These are phyloP conservation scores for Melanotaenia parkinsoni DNA, from an alignment of 2,797 vertebrate genomes.

Conservation along the genomic window DNA sequence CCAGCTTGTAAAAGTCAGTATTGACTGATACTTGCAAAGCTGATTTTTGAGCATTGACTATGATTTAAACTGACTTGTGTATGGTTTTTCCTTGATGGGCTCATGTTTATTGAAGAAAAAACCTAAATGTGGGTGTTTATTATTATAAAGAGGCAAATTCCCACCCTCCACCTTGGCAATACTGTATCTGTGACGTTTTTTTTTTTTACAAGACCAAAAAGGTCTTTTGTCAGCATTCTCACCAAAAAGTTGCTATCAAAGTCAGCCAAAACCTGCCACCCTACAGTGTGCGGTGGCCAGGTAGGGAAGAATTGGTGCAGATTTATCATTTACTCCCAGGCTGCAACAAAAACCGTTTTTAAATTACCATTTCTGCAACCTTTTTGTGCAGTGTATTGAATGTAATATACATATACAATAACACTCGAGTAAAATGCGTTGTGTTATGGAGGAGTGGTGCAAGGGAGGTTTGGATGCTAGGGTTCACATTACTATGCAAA, in stretches of 20 bases:
- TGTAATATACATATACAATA: constrained; percentile 2
- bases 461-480: constrained; percentile 12
- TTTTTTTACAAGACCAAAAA: constrained; percentile 42
- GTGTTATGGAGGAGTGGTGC: neutral
- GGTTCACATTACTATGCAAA: constrained; percentile 55
- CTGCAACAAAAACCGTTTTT: constrained; percentile 14
- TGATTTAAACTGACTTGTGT: neutral
- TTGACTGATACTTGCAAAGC: constrained; percentile 30
- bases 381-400: constrained; percentile 26
- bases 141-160: constrained; percentile 28
- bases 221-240: constrained; percentile 42
- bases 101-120: neutral
- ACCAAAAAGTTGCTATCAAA: constrained; percentile 35
- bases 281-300: constrained; percentile 23
- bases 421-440: constrained; percentile 17
- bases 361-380: constrained; percentile 13
- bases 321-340: constrained; percentile 46
- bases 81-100: neutral
- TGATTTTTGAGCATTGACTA: constrained; percentile 26
- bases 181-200: constrained; percentile 21
- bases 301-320: constrained; percentile 17
- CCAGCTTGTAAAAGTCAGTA: constrained; percentile 20
- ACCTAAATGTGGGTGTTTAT: neutral
- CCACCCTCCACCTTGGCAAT: constrained; percentile 8
- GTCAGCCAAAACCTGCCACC: constrained; percentile 44